Percentiles rank a stretch among this genome's conserved stretches.
phyloP scores from a whole-genome alignment of 2,113 vertebrate species.

The Paraplagusia blochii region DNA sequence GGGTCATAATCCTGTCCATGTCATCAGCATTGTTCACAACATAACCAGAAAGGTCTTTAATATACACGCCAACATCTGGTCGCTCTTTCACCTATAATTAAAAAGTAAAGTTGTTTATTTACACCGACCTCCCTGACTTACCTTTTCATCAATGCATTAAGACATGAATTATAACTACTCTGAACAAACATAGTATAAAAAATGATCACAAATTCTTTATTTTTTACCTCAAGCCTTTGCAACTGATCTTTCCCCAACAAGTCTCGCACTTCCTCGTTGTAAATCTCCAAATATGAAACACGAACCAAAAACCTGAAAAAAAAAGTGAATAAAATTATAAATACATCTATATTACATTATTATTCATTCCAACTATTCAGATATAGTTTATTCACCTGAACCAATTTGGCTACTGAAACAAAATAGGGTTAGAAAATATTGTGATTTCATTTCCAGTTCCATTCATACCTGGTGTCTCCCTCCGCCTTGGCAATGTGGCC shows the following conservation, averaged over 20 bases:
- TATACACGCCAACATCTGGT: conserved; percentile 97
- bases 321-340: no score
- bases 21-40: conserved; percentile 98
- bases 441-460: neutral
- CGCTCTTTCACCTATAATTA: conserved; percentile 93
- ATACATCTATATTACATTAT: no score
- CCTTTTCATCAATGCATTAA: neutral
- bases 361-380: no score
- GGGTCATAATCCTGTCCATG: conserved; percentile 98
- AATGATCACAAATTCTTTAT: neutral
- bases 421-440: neutral
- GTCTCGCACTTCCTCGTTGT: conserved; percentile 97
- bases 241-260: conserved; percentile 95
- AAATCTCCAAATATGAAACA: conserved; percentile 98
- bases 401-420: no score
- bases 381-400: no score
- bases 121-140: no score
- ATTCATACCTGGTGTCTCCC: conserved; percentile 89
- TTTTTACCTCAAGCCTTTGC: conserved; percentile 90
- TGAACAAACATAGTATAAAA: no score
- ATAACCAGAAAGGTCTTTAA: conserved; percentile 97
- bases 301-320: conserved; percentile 97
- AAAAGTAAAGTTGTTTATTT: neutral
- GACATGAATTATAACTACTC: neutral
- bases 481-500: conserved; percentile 99